These are phyloP conservation scores for Drosophila mercatorum DNA, from an alignment of 2,888 invertebrate genomes.

Conservation along the genomic window DNA sequence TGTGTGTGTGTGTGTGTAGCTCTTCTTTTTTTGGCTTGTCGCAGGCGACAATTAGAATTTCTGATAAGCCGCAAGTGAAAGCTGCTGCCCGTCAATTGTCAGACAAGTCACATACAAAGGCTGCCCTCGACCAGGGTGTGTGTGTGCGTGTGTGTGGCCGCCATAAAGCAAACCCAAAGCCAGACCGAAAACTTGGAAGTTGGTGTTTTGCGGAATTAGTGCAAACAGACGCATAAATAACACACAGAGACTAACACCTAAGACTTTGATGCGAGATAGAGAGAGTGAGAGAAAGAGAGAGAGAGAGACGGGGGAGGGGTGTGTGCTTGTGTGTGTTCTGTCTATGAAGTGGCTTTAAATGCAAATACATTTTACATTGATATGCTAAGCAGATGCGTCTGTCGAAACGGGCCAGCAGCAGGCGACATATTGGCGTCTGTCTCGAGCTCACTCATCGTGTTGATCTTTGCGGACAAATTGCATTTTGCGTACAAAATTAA, in stretches of 20 bases:
- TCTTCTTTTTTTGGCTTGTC: constrained; percentile 44
- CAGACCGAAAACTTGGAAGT: constrained; percentile 43
- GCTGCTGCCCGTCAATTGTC: constrained; percentile 57
- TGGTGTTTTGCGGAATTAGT: constrained; percentile 67
- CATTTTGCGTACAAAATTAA: constrained; percentile 38
- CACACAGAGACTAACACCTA: constrained; percentile 58
- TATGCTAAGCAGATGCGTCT: constrained; percentile 79
- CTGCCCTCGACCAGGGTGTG: constrained; percentile 3
- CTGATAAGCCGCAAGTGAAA: constrained; percentile 72
- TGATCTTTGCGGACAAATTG: constrained; percentile 43
- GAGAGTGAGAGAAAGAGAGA: too few species aligned
- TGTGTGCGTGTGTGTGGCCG: constrained; percentile 43
- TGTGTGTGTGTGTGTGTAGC: background rate
- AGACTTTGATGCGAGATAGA: constrained; percentile 57
- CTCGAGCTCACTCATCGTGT: constrained; percentile 18
- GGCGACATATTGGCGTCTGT: constrained; percentile 32
- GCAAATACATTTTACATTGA: constrained; percentile 58
- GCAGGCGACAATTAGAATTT: constrained; percentile 75
- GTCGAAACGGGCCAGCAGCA: constrained; percentile 8
- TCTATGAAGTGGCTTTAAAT: constrained; percentile 67
- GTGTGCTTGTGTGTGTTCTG: constrained; percentile 16
- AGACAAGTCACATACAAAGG: constrained; percentile 30
- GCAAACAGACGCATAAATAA: constrained; percentile 80
- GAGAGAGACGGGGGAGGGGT: background rate
- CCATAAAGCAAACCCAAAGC: constrained; percentile 52